A percentile compares a stretch with the other conserved stretches of the same genome.
Evolutionary conservation across 2,113 vertebrate species (phyloP).

Genomic region (Microcebus ravelobensis): DNA sequence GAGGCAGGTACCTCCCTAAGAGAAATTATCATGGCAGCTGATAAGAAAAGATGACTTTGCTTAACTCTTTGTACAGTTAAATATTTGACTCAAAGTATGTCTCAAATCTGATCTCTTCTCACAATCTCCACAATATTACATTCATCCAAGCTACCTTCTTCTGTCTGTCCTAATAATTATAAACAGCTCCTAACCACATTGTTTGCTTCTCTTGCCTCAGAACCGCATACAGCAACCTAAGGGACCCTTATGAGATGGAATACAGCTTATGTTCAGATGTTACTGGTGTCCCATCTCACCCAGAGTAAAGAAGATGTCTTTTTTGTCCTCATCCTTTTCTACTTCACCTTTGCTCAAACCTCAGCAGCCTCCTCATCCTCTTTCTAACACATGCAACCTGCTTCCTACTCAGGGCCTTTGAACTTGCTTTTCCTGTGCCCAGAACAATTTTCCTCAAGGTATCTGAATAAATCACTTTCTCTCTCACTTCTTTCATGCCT

Average conservation of each 20-base stretch:
- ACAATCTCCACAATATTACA: background rate
- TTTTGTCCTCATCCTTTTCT: background rate
- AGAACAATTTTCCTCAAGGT: background rate
- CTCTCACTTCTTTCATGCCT: background rate
- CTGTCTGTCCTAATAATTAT: background rate
- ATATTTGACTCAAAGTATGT: background rate
- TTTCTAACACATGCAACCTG: background rate
- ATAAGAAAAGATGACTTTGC: background rate
- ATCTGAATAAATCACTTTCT: background rate
- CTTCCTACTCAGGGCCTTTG: background rate
- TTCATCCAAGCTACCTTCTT: background rate
- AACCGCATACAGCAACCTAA: background rate
- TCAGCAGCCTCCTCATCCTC: background rate
- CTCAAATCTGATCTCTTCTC: background rate
- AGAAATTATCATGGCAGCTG: background rate
- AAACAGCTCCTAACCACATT: background rate
- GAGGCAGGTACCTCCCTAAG: background rate
- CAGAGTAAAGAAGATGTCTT: background rate
- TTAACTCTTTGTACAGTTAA: background rate
- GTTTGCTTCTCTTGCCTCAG: background rate
- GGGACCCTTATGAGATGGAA: background rate
- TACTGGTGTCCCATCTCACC: background rate
- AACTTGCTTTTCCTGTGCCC: background rate
- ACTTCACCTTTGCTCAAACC: background rate
- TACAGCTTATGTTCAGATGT: background rate